Evolutionary conservation across 2,888 invertebrate species (phyloP).

Genomic region (Drosophila mimica): DNA sequence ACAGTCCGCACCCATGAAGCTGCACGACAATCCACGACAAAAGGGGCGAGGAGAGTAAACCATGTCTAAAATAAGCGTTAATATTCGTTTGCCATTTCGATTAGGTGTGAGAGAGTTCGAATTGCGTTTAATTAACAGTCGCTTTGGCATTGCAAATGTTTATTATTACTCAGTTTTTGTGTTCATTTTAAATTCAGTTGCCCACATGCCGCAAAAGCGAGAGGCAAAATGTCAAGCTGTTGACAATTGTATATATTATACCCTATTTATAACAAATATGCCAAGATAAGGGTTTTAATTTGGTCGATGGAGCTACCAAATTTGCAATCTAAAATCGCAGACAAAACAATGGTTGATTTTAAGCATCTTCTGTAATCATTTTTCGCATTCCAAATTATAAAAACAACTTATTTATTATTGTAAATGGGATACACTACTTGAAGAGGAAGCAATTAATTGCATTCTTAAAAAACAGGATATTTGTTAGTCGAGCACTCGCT

Average conservation of each 20-base stretch:
- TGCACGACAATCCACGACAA: conserved; percentile 59
- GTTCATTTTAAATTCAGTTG: conserved; percentile 20
- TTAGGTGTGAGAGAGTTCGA: conserved; percentile 62
- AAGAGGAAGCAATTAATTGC: accelerated
- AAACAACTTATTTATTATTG: background rate
- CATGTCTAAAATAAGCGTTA: conserved; percentile 20
- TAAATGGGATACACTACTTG: background rate
- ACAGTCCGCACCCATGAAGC: conserved; percentile 50
- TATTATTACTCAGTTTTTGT: conserved; percentile 45
- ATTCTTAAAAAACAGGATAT: background rate
- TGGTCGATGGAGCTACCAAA: background rate
- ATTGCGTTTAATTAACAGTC: conserved; percentile 62
- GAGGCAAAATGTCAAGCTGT: conserved; percentile 48
- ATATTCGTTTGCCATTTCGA: conserved; percentile 62
- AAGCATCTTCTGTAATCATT: background rate
- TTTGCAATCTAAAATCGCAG: background rate
- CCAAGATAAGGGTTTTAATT: background rate
- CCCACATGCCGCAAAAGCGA: conserved; percentile 35
- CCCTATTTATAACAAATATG: background rate
- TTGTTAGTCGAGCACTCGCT: conserved; percentile 7
- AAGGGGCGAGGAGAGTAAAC: conserved; percentile 7
- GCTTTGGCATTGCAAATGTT: conserved; percentile 49
- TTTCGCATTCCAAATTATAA: background rate
- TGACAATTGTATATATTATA: conserved; percentile 42
- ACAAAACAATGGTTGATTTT: background rate